Conservation (phyloP, 2,113 vertebrate genomes). For the Numida meleagris region DNA sequence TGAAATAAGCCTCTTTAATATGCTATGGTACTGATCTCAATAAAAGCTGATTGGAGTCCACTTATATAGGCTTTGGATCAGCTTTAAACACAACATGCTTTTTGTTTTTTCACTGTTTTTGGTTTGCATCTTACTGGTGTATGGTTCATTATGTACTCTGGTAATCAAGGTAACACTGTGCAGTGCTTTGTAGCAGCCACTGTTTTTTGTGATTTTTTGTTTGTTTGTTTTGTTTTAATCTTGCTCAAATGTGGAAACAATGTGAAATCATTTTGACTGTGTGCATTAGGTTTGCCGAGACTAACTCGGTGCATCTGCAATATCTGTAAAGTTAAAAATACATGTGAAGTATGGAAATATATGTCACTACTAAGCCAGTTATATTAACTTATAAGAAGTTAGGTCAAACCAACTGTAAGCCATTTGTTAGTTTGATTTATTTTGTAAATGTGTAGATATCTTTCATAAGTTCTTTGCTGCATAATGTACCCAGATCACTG, state of each 20-base stretch:
- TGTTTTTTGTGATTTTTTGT: neutral
- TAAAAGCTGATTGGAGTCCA: neutral
- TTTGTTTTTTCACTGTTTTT: neutral
- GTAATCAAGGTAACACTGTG: neutral
- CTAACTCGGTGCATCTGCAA: neutral
- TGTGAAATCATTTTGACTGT: neutral
- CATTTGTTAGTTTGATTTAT: neutral
- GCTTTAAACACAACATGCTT: neutral
- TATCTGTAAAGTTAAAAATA: slow-evolving; percentile 29
- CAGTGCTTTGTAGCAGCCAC: neutral
- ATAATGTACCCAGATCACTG: neutral
- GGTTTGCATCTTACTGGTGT: neutral
- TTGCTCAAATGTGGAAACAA: neutral
- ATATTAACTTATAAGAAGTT: neutral
- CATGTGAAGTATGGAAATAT: neutral
- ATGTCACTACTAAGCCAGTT: neutral
- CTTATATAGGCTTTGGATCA: neutral
- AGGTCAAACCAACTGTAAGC: neutral
- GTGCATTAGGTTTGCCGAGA: neutral
- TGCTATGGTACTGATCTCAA: neutral
- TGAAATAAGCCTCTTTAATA: neutral
- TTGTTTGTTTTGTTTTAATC: neutral
- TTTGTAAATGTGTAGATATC: slow-evolving; percentile 40
- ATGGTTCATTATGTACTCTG: neutral
- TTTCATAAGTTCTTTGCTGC: slow-evolving; percentile 16